Base-by-base conservation (phyloP, 2,113 vertebrate species). In the Tyto alba region DNA sequence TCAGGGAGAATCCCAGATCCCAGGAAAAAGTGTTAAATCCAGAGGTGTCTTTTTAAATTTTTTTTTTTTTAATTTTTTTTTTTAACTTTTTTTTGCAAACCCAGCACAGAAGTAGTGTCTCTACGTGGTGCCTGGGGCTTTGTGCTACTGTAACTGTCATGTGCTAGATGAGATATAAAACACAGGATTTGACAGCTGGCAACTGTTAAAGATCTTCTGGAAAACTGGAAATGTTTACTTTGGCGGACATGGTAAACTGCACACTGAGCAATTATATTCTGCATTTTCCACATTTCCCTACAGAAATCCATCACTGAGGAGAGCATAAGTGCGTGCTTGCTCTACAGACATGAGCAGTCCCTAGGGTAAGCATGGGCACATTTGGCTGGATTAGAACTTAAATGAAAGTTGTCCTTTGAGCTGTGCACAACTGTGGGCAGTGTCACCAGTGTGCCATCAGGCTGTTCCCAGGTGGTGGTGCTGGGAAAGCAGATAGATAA, bases 131-230 rank as follows among this genome's bases (percentile, higher is more conserved):
- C 90, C 68, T 48, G 82, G 43, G 85, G 88, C 79, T 93, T 43
- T 0, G 0, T 68, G 76, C 63, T 75, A 3, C 80, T 67, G 64
- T 83, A 64, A n/a, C 52, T 87, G 85, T 93, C 59, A 5, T 68
- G 34, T 64, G 69, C 81, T 93, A 90, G 86, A 59, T 86, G 80
- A 92, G 89, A 60, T 93, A 71, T 45, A 92, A 95, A 94, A 8
- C 72, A 84, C 50, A 63, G 56, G 43, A 47, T 91, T 84, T 95
- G 93, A 92, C 83, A 96, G 68, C 85, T 90, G 93, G 92, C 85
- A 81, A 6, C 68, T 92, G 79, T 43, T 72, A 19, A 62, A 92
- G 53, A 74, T 90, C 88, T 93, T 88, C 50, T 36, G 43, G 75
- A 80, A 80, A 88, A 85, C 79, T 94, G 79, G 60, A 81, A 60